Evolutionary conservation across 1,140 invertebrate species (phyloP).

Genomic region (Pachypsylla venusta): DNA sequence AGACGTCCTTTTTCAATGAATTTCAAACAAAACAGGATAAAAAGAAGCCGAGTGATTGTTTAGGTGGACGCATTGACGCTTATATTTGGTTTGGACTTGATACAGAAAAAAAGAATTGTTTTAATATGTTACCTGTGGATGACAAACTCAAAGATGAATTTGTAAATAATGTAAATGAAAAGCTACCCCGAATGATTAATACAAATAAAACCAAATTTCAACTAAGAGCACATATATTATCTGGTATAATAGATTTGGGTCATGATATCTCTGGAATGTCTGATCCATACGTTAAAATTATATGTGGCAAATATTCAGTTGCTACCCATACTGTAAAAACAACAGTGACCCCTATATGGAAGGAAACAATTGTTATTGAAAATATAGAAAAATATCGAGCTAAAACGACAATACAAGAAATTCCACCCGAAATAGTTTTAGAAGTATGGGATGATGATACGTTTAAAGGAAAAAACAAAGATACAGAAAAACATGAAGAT

Average conservation of each 20-base stretch:
- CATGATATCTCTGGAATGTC: neutral
- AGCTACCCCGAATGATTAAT: neutral
- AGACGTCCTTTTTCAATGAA: neutral
- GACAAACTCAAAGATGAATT: neutral
- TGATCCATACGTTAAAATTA: neutral
- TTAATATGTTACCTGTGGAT: neutral
- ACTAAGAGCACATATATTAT: neutral
- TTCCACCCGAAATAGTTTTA: neutral
- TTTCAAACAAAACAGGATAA: no score
- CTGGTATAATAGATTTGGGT: neutral
- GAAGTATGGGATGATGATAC: neutral
- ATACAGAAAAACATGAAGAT: no score
- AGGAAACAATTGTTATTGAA: neutral
- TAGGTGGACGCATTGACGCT: neutral
- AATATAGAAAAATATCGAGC: neutral
- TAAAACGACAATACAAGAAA: constrained; percentile 1
- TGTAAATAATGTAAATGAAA: no score
- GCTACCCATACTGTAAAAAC: neutral
- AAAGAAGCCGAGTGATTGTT: neutral
- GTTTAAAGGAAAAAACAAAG: no score
- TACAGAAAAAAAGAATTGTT: neutral
- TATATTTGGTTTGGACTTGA: constrained; percentile 3
- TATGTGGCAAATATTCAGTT: neutral
- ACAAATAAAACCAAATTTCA: neutral
- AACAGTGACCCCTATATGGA: neutral